phyloP scores from a whole-genome alignment of 2,113 vertebrate species.

The Apteryx owenii region DNA sequence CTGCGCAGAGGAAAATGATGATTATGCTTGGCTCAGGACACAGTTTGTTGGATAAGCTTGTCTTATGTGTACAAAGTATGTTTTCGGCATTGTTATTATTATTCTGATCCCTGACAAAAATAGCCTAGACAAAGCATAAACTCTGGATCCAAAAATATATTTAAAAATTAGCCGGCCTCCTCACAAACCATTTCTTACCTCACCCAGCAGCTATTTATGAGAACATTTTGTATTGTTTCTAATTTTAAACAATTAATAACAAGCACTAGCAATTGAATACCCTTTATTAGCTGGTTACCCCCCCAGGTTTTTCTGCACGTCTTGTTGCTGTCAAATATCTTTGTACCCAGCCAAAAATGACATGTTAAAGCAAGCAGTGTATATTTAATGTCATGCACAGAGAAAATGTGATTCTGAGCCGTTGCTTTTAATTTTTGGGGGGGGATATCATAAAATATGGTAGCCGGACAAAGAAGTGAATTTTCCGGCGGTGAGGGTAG shows the following conservation, averaged over 20 bases:
- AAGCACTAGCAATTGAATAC: constrained; percentile 24
- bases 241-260: constrained; percentile 58
- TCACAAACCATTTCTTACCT: constrained; percentile 50
- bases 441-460: not conserved
- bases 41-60: not conserved
- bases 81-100: constrained; percentile 19
- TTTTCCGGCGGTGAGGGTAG: not conserved
- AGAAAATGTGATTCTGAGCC: not conserved
- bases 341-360: constrained; percentile 40
- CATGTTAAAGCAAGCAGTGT: constrained; percentile 2
- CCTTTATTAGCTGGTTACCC: constrained; percentile 46
- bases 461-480: not conserved
- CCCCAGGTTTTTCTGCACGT: not conserved
- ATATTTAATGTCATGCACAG: not conserved
- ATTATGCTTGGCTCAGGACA: not conserved
- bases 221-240: constrained; percentile 50
- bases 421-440: not conserved
- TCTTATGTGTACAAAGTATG: not conserved
- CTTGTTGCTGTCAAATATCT: constrained; percentile 40
- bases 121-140: constrained; percentile 58
- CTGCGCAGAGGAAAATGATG: not conserved
- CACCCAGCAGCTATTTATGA: constrained; percentile 66
- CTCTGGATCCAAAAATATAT: constrained; percentile 43
- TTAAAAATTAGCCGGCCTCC: constrained; percentile 43
- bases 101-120: constrained; percentile 23